These are phyloP conservation scores for Carettochelys insculpta DNA, from an alignment of 2,113 vertebrate genomes.

Conservation along the genomic window DNA sequence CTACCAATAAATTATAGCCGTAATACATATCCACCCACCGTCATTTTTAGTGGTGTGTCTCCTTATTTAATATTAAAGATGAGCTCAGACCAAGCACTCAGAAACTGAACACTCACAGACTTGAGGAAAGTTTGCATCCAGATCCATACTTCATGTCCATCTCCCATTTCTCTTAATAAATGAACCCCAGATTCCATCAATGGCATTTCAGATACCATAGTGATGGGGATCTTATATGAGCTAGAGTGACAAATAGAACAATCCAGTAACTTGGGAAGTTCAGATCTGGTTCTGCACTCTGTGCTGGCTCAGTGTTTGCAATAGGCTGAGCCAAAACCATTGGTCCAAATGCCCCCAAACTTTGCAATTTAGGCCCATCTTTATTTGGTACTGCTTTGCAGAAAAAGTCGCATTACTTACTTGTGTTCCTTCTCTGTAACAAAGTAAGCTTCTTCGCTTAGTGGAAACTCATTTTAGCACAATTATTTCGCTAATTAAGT, in stretches of 20 bases:
- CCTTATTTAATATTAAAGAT: not conserved
- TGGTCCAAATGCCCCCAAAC: not conserved
- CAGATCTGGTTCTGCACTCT: not conserved
- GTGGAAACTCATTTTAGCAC: not conserved
- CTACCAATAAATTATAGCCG: not conserved
- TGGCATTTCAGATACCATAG: not conserved
- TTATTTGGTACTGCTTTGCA: not conserved
- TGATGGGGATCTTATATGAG: not conserved
- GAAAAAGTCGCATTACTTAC: not conserved
- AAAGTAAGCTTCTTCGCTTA: not conserved
- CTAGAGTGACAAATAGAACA: not conserved
- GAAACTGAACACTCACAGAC: not conserved
- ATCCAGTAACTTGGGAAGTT: not conserved
- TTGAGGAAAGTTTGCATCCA: not conserved
- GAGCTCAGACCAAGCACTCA: not conserved
- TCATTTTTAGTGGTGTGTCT: not conserved
- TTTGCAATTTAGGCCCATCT: not conserved
- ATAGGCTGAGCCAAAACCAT: not conserved
- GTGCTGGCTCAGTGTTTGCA: not conserved
- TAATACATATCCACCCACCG: not conserved
- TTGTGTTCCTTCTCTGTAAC: too few relatives aligned
- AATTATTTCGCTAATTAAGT: not conserved
- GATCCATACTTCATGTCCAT: not conserved
- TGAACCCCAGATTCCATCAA: not conserved
- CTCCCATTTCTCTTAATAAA: not conserved